Base-by-base conservation (phyloP, 2,888 invertebrate species). In the Oscheius sp. region DNA sequence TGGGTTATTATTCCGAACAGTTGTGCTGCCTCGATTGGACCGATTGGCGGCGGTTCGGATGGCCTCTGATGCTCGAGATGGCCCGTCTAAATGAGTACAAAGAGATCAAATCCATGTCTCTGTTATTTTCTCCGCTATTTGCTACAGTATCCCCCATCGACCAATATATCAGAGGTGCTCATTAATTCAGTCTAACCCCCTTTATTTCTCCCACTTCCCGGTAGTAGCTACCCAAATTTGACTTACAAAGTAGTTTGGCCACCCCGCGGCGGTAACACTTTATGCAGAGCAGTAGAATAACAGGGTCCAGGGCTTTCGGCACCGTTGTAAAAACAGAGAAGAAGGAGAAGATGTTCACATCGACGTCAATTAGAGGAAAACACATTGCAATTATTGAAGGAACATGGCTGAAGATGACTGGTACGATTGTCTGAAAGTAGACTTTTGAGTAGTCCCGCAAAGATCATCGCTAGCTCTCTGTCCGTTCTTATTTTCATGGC, bases 271-370 rank as follows among this genome's bases (percentile, higher is more conserved):
- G 33, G 29, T 55, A 68, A n/a, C 55, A 53, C n/a, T 37, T 68
- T 33, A 68, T 68, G 42, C 53, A 53, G 33, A 68, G 33, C 9
- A 68, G n/a, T 9, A 55, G 55, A 21, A 68, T 68, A 5, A 68
- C 13, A 21, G 68, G 53, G 53, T 68, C 68, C 33, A 68, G 33
- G 7, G 68, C 68, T 53, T 68, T 68, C 2, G 68, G 68, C 2
- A 68, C 55, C 21, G 68, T 68, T 5, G 68, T 55, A 42, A 55
- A 68, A 32, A 68, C 68, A n/a, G 68, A 68, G 55, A 68, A 68
- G 21, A 21, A 21, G 51, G 55, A 63, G 50, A 63, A 63, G 33
- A 63, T 48, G 48, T 63, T 48, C 47, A 63, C 47, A 32, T 63
- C 63, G 7, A 63, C n/a, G 10, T 50, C 50, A 4, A 63, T 63